Evolutionary conservation across 1,140 invertebrate species (phyloP).

Genomic region (Diplogasteroides magnus): DNA sequence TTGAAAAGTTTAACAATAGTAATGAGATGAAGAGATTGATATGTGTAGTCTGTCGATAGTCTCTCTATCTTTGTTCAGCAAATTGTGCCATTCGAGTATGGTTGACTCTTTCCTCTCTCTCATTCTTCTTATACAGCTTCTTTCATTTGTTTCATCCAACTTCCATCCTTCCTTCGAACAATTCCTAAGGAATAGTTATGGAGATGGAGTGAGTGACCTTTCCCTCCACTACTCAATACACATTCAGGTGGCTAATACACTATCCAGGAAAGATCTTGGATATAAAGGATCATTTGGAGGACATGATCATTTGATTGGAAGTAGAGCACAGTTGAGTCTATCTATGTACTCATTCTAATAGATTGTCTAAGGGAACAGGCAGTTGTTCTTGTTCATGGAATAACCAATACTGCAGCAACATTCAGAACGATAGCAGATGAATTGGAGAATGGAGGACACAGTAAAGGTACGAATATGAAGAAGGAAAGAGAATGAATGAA

Average conservation of each 20-base stretch:
- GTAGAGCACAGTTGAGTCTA: conserved; percentile 6
- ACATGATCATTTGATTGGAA: conserved; percentile 11
- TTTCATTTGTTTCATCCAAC: conserved; percentile 10
- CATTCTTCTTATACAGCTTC: too few species aligned
- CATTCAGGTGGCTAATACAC: conserved; percentile 8
- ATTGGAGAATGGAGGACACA: conserved; percentile 37
- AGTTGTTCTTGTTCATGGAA: conserved; percentile 51
- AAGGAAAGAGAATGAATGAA: too few species aligned
- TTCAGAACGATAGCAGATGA: conserved; percentile 40
- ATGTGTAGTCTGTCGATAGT: too few species aligned
- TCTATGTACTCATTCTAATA: neutral
- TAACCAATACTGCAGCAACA: conserved; percentile 46
- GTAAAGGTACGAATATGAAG: too few species aligned
- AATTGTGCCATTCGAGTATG: too few species aligned
- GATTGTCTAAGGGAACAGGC: conserved; percentile 39
- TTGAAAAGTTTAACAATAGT: too few species aligned
- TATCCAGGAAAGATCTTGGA: conserved; percentile 23
- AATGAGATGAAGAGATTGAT: too few species aligned
- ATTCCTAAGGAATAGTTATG: conserved; percentile 17
- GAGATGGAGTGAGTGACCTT: conserved; percentile 12
- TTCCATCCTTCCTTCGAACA: conserved; percentile 21
- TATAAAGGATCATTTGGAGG: conserved; percentile 19
- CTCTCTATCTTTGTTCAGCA: too few species aligned
- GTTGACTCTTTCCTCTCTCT: too few species aligned
- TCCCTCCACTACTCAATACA: neutral